Evolutionary conservation across 2,888 invertebrate genomes (phyloP).

Genomic region (Nemoura dubitans): DNA sequence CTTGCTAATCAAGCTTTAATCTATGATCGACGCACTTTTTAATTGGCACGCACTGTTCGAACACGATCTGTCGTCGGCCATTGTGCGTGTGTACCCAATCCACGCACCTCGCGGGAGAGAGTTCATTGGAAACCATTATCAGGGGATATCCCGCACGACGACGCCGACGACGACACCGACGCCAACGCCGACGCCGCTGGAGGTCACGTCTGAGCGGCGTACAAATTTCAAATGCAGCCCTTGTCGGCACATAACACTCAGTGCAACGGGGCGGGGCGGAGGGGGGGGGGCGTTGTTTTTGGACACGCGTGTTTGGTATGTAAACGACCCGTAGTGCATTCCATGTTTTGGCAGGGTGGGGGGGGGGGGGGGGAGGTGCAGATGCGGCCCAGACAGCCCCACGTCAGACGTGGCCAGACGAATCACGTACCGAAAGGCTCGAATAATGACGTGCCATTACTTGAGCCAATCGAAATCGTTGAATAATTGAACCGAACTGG

Average conservation of each 20-base stretch:
- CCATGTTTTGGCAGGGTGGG: no score
- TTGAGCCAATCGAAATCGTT: not conserved
- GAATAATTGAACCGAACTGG: not conserved
- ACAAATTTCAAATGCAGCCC: constrained; percentile 21
- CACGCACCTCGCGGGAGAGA: no score
- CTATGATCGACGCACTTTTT: constrained; percentile 40
- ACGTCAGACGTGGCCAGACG: not conserved
- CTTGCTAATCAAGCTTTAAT: constrained; percentile 28
- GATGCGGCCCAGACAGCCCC: not conserved
- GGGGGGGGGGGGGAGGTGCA: no score
- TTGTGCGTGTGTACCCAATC: not conserved
- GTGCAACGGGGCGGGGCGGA: not conserved
- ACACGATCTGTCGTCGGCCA: not conserved
- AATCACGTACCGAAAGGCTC: not conserved
- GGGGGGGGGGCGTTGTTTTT: not conserved
- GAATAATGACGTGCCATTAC: not conserved
- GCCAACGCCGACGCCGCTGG: not conserved
- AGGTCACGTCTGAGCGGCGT: not conserved
- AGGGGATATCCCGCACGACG: not conserved
- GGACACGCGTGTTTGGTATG: not conserved
- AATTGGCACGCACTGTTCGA: not conserved
- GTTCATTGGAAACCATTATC: not conserved
- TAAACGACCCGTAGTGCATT: not conserved
- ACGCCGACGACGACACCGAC: not conserved
- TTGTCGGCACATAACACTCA: constrained; percentile 15